Evolutionary conservation across 2,888 invertebrate species (phyloP).

Genomic region (Epistrophella euchroma): DNA sequence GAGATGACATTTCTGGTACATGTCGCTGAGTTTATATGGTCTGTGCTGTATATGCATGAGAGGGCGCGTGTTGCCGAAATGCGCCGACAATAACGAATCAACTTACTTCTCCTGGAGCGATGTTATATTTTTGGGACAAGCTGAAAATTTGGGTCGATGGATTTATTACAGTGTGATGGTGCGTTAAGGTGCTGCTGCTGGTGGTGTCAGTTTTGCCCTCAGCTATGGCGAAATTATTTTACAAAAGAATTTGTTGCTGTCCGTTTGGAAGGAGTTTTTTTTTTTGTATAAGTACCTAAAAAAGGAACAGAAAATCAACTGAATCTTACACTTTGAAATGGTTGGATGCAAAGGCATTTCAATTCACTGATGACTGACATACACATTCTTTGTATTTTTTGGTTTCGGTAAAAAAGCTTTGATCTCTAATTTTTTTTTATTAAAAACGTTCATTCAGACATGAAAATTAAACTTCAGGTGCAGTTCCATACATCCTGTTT

Average conservation of each 20-base stretch:
- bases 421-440: too few species aligned
- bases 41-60: background rate
- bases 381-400: too few species aligned
- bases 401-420: too few species aligned
- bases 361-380: too few species aligned
- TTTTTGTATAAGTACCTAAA: background rate
- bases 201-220: conserved; percentile 23
- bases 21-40: conserved; percentile 6
- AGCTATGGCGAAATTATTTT: conserved; percentile 10
- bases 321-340: too few species aligned
- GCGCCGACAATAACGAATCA: background rate
- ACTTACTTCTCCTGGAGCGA: conserved; percentile 5
- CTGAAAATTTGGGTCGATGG: conserved; percentile 24
- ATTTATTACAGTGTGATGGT: conserved; percentile 1
- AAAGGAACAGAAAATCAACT: background rate
- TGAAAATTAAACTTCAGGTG: background rate
- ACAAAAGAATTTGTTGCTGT: background rate
- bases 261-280: too few species aligned
- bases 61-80: conserved; percentile 18
- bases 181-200: conserved; percentile 5
- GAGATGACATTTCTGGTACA: conserved; percentile 74
- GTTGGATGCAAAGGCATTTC: too few species aligned
- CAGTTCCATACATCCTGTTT: background rate
- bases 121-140: conserved; percentile 15
- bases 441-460: background rate